phyloP scores from a whole-genome alignment of 2,888 invertebrate species.

The Periphyllus acericola region DNA sequence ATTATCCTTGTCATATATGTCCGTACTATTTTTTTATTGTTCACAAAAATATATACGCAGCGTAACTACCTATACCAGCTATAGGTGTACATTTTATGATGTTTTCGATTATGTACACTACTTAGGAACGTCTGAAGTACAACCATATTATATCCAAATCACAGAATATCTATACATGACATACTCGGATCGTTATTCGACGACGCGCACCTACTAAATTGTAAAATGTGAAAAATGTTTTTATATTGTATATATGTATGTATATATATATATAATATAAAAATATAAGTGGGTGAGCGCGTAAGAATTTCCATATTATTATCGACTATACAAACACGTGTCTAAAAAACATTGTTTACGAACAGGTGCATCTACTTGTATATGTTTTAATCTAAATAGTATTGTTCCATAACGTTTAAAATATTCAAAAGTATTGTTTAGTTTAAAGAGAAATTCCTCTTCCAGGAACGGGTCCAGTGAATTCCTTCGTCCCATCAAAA shows the following conservation, averaged over 20 bases:
- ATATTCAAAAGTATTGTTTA: too few relatives aligned
- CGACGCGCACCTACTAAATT: background rate
- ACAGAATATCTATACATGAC: background rate
- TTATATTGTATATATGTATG: too few relatives aligned
- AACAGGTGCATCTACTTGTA: too few relatives aligned
- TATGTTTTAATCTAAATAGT: too few relatives aligned
- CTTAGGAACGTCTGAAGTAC: background rate
- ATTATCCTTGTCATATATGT: background rate
- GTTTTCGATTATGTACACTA: constrained; percentile 16
- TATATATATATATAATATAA: too few relatives aligned
- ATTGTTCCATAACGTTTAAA: too few relatives aligned
- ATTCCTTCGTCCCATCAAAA: too few relatives aligned
- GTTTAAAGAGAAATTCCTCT: too few relatives aligned
- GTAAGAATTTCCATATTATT: background rate
- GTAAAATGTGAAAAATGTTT: background rate
- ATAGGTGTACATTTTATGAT: background rate
- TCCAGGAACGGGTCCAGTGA: too few relatives aligned
- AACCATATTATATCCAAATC: background rate
- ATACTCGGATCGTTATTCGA: background rate
- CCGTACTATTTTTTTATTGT: background rate
- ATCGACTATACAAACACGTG: background rate
- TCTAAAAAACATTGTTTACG: too few relatives aligned
- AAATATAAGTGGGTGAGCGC: too few relatives aligned
- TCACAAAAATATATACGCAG: background rate
- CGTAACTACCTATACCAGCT: too few relatives aligned